Percentiles rank a stretch among this genome's conserved stretches.
Evolutionary conservation across 2,113 vertebrate genomes (phyloP).

Genomic region (Gobio gobio): DNA sequence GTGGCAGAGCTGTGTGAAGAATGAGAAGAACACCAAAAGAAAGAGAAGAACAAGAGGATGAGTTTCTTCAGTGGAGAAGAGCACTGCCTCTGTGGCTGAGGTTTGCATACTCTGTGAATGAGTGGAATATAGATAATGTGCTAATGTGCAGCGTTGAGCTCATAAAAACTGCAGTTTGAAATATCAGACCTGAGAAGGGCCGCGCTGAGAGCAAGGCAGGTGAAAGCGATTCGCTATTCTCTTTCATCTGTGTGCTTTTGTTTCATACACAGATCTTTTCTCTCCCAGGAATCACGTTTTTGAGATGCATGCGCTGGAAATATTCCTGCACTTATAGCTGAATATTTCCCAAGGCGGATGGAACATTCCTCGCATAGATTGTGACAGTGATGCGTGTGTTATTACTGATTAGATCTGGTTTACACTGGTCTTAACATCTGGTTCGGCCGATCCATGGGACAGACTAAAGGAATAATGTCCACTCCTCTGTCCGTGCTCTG

Average conservation of each 20-base stretch:
- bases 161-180: slow-evolving; percentile 69
- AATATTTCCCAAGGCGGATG: not conserved
- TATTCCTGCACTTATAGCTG: not conserved
- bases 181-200: slow-evolving; percentile 61
- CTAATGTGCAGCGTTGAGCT: slow-evolving; percentile 49
- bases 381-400: not conserved
- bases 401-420: not conserved
- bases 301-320: not conserved
- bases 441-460: too few species aligned
- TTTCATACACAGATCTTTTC: slow-evolving; percentile 37
- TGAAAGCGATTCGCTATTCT: slow-evolving; percentile 65
- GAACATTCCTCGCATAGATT: not conserved
- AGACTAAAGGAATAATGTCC: too few species aligned
- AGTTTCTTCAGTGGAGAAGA: not conserved
- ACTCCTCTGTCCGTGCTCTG: not conserved
- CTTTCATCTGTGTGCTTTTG: slow-evolving; percentile 63
- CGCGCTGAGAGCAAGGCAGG: slow-evolving; percentile 53
- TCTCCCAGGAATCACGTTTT: slow-evolving; percentile 21
- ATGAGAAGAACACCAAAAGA: not conserved
- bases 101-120: slow-evolving; percentile 53
- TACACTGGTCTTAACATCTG: not conserved
- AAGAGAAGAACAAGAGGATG: too few species aligned
- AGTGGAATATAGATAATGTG: slow-evolving; percentile 38
- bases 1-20: not conserved
- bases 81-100: not conserved